Evolutionary conservation across 2,888 invertebrate genomes (phyloP).

Genomic region (Atherix ibis): DNA sequence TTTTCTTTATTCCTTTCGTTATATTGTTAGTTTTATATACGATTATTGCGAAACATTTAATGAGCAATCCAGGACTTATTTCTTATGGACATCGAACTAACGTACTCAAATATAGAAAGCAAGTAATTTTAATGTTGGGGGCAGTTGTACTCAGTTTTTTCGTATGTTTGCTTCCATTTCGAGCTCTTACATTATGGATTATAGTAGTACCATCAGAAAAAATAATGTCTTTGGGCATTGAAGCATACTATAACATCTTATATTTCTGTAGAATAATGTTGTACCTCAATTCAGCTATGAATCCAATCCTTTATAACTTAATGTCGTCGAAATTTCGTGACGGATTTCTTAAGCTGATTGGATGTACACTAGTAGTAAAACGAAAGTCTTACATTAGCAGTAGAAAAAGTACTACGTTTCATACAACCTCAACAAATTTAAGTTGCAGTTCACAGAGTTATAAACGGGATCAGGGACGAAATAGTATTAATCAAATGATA

Average conservation of each 20-base stretch:
- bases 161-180: slow-evolving; percentile 74
- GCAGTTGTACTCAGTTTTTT: slow-evolving; percentile 85
- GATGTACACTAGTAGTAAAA: slow-evolving; percentile 18
- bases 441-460: slow-evolving; percentile 14
- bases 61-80: slow-evolving; percentile 61
- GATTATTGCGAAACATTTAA: slow-evolving; percentile 69
- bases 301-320: slow-evolving; percentile 80
- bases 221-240: slow-evolving; percentile 52
- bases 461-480: slow-evolving; percentile 11
- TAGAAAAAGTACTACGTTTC: slow-evolving; percentile 18
- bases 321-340: slow-evolving; percentile 84
- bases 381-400: slow-evolving; percentile 11
- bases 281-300: slow-evolving; percentile 79
- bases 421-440: slow-evolving; percentile 19
- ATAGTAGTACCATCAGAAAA: slow-evolving; percentile 59
- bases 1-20: slow-evolving; percentile 71
- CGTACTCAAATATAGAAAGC: slow-evolving; percentile 56
- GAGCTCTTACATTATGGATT: slow-evolving; percentile 75
- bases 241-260: slow-evolving; percentile 65
- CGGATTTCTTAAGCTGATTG: slow-evolving; percentile 55
- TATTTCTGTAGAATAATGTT: slow-evolving; percentile 78
- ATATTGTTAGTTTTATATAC: slow-evolving; percentile 70
- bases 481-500: slow-evolving; percentile 3
- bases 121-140: slow-evolving; percentile 76
- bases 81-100: slow-evolving; percentile 41